Conservation (phyloP, 2,113 vertebrate species). For the Cathartes aura region DNA sequence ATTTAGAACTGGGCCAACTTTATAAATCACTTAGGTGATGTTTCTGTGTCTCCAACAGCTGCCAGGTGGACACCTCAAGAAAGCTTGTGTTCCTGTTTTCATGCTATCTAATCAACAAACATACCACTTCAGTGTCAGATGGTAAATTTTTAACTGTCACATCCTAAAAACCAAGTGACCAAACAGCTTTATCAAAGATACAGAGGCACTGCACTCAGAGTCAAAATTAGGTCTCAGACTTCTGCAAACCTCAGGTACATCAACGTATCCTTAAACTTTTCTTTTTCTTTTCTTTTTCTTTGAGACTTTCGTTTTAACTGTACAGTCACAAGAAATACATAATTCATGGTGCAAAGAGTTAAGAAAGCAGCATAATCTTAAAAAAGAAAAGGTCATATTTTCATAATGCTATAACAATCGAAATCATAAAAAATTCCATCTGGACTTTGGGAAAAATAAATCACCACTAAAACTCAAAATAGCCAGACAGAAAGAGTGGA, state of each 20-base stretch:
- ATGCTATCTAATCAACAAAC: neutral
- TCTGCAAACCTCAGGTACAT: neutral
- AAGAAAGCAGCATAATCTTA: neutral
- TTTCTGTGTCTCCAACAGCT: neutral
- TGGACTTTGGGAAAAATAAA: constrained; percentile 57
- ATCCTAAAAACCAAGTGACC: neutral
- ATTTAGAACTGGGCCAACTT: neutral
- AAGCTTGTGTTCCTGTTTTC: neutral
- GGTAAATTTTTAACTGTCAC: neutral
- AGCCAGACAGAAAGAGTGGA: constrained; percentile 4
- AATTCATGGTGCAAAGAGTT: neutral
- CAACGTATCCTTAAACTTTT: neutral
- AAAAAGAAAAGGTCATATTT: constrained; percentile 38
- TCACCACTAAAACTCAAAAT: constrained; percentile 19
- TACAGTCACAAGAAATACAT: neutral
- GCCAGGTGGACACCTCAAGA: neutral
- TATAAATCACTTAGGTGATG: neutral
- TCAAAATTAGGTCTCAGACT: neutral
- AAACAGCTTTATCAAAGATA: neutral
- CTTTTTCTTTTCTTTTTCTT: neutral
- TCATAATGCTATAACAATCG: constrained; percentile 19
- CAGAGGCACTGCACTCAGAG: neutral
- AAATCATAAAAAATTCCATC: constrained; percentile 62
- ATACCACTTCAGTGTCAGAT: neutral
- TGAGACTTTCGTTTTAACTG: neutral